Conservation (phyloP, 2,797 vertebrate genomes). For the Perdix hodgsoniae region DNA sequence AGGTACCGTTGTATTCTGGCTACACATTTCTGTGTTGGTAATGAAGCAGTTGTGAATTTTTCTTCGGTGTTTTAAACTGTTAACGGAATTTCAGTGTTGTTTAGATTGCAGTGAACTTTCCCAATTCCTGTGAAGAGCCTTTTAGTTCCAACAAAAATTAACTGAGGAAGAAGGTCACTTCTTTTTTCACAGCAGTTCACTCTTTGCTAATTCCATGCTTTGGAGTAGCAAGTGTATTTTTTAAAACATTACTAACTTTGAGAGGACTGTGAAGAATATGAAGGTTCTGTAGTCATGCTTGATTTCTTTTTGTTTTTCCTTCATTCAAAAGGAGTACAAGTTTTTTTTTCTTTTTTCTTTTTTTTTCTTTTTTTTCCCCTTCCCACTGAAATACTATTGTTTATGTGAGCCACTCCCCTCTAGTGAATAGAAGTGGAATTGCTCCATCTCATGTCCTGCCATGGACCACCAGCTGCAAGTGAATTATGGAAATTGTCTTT, state of each 20-base stretch:
- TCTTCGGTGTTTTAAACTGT: not conserved
- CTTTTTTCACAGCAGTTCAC: not conserved
- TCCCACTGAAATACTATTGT: not conserved
- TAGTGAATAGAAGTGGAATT: conserved; percentile 54
- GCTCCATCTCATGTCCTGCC: not conserved
- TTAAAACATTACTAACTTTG: not conserved
- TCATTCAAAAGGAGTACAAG: not conserved
- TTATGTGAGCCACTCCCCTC: conserved; percentile 2
- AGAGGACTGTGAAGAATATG: not conserved
- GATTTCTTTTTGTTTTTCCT: not conserved
- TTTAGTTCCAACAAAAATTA: not conserved
- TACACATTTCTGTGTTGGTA: not conserved
- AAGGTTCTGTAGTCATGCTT: not conserved
- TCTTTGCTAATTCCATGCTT: not conserved
- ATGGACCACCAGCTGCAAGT: not conserved
- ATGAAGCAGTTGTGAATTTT: not conserved
- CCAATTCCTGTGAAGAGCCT: not conserved
- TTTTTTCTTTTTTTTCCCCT: not conserved
- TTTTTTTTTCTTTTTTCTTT: not conserved
- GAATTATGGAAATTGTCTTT: not conserved
- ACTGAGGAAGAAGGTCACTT: not conserved
- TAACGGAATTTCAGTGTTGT: not conserved
- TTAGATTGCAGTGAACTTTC: not conserved
- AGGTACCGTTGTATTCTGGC: not conserved
- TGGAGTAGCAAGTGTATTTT: not conserved